A percentile compares a stretch with the other conserved stretches of the same genome.
phyloP scores from a whole-genome alignment of 2,888 invertebrate species.

The Polyommatus iphigenia region DNA sequence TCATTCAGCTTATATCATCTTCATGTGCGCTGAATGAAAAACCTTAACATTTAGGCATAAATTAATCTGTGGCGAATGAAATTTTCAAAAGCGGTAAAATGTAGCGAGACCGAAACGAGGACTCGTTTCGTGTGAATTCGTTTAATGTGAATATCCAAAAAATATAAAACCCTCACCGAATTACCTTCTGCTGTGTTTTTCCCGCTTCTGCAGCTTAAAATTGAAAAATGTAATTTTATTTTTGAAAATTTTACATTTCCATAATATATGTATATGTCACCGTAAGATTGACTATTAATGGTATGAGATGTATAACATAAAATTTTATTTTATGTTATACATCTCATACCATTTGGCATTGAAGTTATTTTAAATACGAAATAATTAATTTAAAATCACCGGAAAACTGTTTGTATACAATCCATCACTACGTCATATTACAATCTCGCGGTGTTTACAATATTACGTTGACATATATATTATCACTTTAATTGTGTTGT shows the following conservation, averaged over 20 bases:
- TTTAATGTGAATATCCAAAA: neutral
- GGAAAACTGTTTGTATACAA: no score
- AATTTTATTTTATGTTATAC: no score
- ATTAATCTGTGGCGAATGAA: neutral
- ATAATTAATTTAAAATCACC: no score
- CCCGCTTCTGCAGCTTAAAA: neutral
- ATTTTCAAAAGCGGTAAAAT: neutral
- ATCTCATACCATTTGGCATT: no score
- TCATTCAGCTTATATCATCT: neutral
- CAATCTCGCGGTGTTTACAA: no score
- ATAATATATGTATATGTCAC: neutral
- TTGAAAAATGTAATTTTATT: neutral
- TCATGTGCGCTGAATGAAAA: neutral
- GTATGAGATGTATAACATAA: no score
- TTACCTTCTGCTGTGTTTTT: neutral
- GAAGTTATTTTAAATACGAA: no score
- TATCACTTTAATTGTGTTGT: no score
- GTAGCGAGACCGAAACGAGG: neutral
- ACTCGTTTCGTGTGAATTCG: neutral
- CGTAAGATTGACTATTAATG: no score
- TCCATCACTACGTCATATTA: no score
- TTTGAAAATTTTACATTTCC: neutral
- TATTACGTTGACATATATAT: no score
- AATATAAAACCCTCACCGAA: neutral
- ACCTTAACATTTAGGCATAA: neutral